phyloP scores from a whole-genome alignment of 1,140 invertebrate genomes.

The Aporrectodea caliginosa region DNA sequence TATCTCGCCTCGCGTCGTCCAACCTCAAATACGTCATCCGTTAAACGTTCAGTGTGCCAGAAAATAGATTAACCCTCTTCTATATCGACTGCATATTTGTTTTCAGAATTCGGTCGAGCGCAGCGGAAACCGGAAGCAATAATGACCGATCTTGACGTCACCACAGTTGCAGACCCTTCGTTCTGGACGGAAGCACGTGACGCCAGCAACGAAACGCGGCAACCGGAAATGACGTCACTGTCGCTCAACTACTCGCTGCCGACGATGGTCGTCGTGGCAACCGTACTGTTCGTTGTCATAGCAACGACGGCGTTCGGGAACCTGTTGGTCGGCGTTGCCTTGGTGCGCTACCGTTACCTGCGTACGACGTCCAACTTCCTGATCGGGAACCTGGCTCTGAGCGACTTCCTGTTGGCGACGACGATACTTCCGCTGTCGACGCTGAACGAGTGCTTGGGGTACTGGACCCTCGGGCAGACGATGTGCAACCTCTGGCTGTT shows the following conservation, averaged over 20 bases:
- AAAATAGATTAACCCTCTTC: too few species aligned
- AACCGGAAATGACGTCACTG: background rate
- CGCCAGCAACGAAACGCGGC: too few species aligned
- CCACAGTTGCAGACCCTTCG: too few species aligned
- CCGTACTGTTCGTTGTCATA: conserved; percentile 44
- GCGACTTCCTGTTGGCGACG: conserved; percentile 52
- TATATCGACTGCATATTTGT: too few species aligned
- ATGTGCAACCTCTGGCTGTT: conserved; percentile 35
- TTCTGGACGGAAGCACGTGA: too few species aligned
- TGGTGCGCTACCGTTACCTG: conserved; percentile 48
- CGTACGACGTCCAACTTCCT: conserved; percentile 55
- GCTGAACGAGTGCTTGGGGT: conserved; percentile 49
- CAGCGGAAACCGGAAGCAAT: too few species aligned
- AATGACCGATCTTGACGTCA: too few species aligned
- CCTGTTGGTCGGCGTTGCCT: conserved; percentile 47
- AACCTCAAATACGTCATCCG: too few species aligned
- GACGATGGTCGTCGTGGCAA: conserved; percentile 38
- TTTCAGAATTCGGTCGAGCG: too few species aligned
- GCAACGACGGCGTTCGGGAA: conserved; percentile 56
- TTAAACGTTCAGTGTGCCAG: too few species aligned
- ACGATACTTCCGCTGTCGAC: conserved; percentile 54
- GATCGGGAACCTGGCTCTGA: conserved; percentile 55
- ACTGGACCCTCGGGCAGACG: conserved; percentile 52
- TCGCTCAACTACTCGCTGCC: conserved; percentile 28
- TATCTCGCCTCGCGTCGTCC: too few species aligned